Evolutionary conservation across 2,797 vertebrate species (phyloP), one percentile per base, ranked within the genome.

Genomic region (Xenentodon cancila): DNA sequence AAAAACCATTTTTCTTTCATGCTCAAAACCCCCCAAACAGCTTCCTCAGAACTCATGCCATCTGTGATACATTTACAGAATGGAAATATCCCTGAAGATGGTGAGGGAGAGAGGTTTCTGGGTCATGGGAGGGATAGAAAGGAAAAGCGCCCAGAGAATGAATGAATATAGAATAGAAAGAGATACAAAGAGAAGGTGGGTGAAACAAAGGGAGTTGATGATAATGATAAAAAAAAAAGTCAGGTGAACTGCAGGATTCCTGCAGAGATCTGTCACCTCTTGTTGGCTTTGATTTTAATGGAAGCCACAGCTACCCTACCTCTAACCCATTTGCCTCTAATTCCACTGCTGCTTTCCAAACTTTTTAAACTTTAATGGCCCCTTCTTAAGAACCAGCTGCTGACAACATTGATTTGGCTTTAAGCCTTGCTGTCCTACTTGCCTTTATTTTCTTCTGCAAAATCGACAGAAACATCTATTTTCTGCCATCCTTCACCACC

Each of bases 361-460:
- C 88, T 90, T 89, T 88, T 85, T 79, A 84, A 90, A 91, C 86
- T 91, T 93, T 90, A 93, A 91, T 89, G 84, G 80, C 77, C 81
- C 73, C 82, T 85, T 91, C 88, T 89, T 92, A 91, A 92, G 84
- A 89, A 90, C 85, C 85, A 88, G 85, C 72, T 82, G 87, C 91
- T 92, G 91, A 92, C 92, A 92, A 87, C 88, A 89, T 91, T 85
- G 89, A 92, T 93, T 92, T 90, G 82, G 86, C 87, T 92, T 89
- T 86, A 89, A 85, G 82, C 82, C 89, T 84, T 52, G 79, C 85
- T 77, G 84, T 92, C 89, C 85, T 12, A 74, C 74, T 84, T 62
- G 76, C 86, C 77, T 90, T 92, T 88, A 91, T 90, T 89, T 91
- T 89, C 83, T 83, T 60, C 76, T 71, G 72, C 84, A 83, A 88